Evolutionary conservation across 2,888 invertebrate genomes (phyloP), one percentile per base, ranked within the genome.

Genomic region (Bombyx huttoni): DNA sequence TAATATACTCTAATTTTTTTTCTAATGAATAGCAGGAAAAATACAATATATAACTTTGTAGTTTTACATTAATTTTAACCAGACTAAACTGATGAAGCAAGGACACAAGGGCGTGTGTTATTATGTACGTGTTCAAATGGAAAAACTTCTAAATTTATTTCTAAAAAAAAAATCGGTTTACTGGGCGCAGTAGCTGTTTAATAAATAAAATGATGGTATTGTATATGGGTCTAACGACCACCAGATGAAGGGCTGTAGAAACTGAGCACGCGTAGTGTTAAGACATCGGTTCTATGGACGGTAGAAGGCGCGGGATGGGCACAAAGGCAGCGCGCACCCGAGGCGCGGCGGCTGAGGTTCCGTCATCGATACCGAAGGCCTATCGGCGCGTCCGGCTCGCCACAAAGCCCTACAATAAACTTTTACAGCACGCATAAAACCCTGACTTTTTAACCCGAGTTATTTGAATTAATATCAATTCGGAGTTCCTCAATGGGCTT

Each of bases 381-480:
- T 75, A 81, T 81, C 86, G 86, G 83, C 86, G 80, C 83, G 83
- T 81, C 82, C 85, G 83, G 77, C 78, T 80, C 74, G 73, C 83
- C 83, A 88, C 87, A 88, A 88, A 88, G 87, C 78, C 84, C 87
- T 68, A 76, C 80, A 81, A 88, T 88, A 88, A 88, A 88, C 78
- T 82, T 88, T 88, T 88, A 88, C 85, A 86, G 70, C 88, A 64
- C 75, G 73, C 82, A 88, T 88, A 88, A 88, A 88, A 88, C 82
- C 86, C 86, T 76, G 87, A 87, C 86, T 88, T 88, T 88, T 88
- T 88, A 86, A 86, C 86, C 88, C 75, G 75, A 86, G 81, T 87
- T 88, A 88, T 88, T 88, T 88, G 88, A 87, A 88, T 88, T 88
- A 86, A 87, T 88, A 87, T 88, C 86, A 85, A 87, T 87, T 81